Conservation (phyloP, 2,113 vertebrate genomes). For the Petaurus breviceps region DNA sequence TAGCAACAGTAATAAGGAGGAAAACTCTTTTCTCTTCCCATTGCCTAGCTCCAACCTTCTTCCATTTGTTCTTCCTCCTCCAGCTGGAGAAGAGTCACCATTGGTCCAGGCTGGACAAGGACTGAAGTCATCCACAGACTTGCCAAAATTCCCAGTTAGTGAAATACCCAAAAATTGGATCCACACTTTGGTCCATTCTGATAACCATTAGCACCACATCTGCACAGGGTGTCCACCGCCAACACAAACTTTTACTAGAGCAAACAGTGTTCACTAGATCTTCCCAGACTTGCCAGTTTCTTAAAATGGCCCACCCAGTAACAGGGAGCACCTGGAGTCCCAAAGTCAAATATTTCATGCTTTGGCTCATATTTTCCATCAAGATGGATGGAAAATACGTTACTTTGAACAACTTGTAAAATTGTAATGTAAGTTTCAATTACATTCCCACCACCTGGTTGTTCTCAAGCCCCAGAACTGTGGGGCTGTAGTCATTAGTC, state of each 20-base stretch:
- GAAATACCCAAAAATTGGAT: background rate
- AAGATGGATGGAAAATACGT: background rate
- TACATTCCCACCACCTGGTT: background rate
- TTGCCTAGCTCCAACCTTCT: background rate
- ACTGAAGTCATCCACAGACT: background rate
- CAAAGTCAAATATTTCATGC: background rate
- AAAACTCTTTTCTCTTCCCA: background rate
- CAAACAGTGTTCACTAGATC: background rate
- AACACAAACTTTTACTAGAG: background rate
- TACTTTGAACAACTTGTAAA: background rate
- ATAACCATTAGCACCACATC: background rate
- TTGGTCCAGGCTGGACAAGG: background rate
- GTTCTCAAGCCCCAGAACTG: background rate
- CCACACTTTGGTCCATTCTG: background rate
- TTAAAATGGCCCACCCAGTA: background rate
- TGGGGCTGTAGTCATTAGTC: background rate
- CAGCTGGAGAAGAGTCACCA: background rate
- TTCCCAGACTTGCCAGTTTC: background rate
- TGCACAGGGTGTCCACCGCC: background rate
- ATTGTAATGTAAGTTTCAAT: background rate
- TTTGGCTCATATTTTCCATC: background rate
- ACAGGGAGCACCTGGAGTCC: background rate
- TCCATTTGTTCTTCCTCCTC: background rate
- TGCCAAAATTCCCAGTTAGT: background rate
- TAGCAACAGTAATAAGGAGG: background rate